phyloP scores from a whole-genome alignment of 1,140 invertebrate genomes.

The Harpegnathos saltator region DNA sequence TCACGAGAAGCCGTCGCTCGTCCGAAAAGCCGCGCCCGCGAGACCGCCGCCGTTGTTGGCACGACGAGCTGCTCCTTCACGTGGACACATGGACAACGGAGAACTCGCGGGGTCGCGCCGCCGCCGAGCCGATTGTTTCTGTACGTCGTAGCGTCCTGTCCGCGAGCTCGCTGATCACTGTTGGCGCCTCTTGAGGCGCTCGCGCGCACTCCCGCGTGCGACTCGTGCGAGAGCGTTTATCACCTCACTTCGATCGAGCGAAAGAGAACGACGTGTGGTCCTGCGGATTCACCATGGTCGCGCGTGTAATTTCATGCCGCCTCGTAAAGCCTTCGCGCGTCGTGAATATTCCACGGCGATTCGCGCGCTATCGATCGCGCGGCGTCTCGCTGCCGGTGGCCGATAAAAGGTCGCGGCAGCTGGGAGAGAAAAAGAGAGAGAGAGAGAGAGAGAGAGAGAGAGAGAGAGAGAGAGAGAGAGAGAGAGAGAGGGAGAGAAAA shows the following conservation, averaged over 20 bases:
- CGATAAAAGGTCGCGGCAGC: constrained; percentile 57
- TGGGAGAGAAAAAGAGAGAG: constrained; percentile 32
- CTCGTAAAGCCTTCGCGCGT: too few species aligned
- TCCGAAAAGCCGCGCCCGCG: constrained; percentile 23
- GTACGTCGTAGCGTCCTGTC: not conserved
- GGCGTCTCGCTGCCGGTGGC: constrained; percentile 35
- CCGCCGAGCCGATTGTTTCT: too few species aligned
- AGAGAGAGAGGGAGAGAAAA: constrained; percentile 36
- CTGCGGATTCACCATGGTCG: constrained; percentile 27
- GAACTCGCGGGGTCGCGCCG: not conserved
- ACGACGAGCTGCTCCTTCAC: constrained; percentile 30
- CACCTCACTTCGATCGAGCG: constrained; percentile 14
- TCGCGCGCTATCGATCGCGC: constrained; percentile 56
- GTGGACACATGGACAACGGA: constrained; percentile 53
- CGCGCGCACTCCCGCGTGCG: constrained; percentile 51
- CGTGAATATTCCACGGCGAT: constrained; percentile 14
- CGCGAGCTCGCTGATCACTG: constrained; percentile 47
- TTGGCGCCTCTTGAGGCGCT: not conserved
- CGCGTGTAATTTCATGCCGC: constrained; percentile 27
- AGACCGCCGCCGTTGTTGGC: constrained; percentile 20
- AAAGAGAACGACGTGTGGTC: not conserved
- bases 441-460: constrained; percentile 4
- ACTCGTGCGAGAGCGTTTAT: constrained; percentile 54
- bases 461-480: constrained; percentile 30
- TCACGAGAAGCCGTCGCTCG: constrained; percentile 46